Evolutionary conservation across 2,888 invertebrate species (phyloP).

Genomic region (Lepidocyrtinus sp.): DNA sequence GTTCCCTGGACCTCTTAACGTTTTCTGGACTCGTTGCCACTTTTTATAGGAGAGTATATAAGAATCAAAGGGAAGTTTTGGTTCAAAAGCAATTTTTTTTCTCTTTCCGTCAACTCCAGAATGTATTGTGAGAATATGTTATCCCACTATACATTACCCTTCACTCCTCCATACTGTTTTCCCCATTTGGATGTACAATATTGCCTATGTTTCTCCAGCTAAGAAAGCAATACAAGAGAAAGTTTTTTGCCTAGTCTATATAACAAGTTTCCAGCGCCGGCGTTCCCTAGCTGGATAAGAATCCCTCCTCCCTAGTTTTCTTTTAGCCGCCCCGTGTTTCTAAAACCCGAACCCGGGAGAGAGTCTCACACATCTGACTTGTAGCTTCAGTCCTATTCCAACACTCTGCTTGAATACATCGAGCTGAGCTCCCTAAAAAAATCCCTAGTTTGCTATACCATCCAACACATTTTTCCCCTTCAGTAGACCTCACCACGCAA

Average conservation of each 20-base stretch:
- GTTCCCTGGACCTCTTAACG: slow-evolving; percentile 48
- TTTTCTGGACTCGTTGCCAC: slow-evolving; percentile 38
- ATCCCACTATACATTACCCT: slow-evolving; percentile 36
- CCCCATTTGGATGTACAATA: too few species aligned
- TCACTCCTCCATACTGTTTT: slow-evolving; percentile 39
- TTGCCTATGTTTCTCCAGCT: too few species aligned
- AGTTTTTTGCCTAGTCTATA: slow-evolving; percentile 68
- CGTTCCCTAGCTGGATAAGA: slow-evolving; percentile 65
- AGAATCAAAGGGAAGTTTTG: slow-evolving; percentile 48
- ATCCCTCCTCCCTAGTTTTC: slow-evolving; percentile 67
- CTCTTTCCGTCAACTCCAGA: slow-evolving; percentile 34
- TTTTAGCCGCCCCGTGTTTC: slow-evolving; percentile 68
- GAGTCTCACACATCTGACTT: slow-evolving; percentile 56
- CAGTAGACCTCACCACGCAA: background rate
- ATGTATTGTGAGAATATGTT: slow-evolving; percentile 49
- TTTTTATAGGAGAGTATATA: slow-evolving; percentile 35
- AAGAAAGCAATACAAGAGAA: slow-evolving; percentile 67
- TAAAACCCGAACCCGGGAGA: slow-evolving; percentile 55
- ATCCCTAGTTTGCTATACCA: slow-evolving; percentile 19
- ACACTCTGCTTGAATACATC: slow-evolving; percentile 49
- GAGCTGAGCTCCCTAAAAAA: slow-evolving; percentile 11
- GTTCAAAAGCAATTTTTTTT: slow-evolving; percentile 49
- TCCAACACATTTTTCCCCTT: slow-evolving; percentile 11
- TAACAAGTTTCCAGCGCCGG: slow-evolving; percentile 70
- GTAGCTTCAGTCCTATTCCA: slow-evolving; percentile 51